Conservation (phyloP, 1,140 invertebrate genomes). For the Drosophila rufa region DNA sequence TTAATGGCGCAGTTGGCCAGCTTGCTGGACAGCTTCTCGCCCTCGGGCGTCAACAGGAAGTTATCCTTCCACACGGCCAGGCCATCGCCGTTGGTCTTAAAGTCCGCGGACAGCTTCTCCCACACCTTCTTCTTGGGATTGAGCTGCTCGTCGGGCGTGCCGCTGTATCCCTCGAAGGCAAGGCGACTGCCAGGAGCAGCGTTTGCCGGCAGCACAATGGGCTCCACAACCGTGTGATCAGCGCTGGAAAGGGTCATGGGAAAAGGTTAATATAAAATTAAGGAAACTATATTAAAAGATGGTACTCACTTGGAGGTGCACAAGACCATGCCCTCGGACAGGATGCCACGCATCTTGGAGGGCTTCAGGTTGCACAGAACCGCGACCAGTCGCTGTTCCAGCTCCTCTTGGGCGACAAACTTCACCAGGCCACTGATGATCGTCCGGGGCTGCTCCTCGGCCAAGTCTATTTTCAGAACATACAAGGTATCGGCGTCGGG, state of each 20-base stretch:
- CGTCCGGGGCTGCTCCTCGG: slow-evolving; percentile 89
- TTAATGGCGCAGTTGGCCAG: slow-evolving; percentile 82
- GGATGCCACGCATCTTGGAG: slow-evolving; percentile 95
- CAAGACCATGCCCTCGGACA: slow-evolving; percentile 95
- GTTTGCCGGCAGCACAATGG: slow-evolving; percentile 90
- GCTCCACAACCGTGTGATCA: slow-evolving; percentile 93
- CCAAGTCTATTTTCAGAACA: slow-evolving; percentile 96
- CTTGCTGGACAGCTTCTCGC: slow-evolving; percentile 79
- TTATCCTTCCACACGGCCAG: slow-evolving; percentile 94
- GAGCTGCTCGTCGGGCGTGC: slow-evolving; percentile 91
- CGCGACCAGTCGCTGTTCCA: slow-evolving; percentile 94
- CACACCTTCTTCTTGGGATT: slow-evolving; percentile 99
- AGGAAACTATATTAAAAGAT: accelerated
- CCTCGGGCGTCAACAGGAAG: slow-evolving; percentile 87
- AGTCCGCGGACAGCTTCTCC: slow-evolving; percentile 95
- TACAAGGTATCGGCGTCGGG: slow-evolving; percentile 98
- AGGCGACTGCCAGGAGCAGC: slow-evolving; percentile 93
- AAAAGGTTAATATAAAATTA: neutral
- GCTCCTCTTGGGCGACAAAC: slow-evolving; percentile 94
- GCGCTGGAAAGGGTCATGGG: slow-evolving; percentile 85
- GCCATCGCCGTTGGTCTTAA: slow-evolving; percentile 91
- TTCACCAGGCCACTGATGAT: slow-evolving; percentile 96
- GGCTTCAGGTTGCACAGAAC: slow-evolving; percentile 97
- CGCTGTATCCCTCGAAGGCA: slow-evolving; percentile 91
- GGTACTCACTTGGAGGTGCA: slow-evolving; percentile 92